phyloP scores from a whole-genome alignment of 2,113 vertebrate genomes.

The cattle (Bos taurus) region DNA sequence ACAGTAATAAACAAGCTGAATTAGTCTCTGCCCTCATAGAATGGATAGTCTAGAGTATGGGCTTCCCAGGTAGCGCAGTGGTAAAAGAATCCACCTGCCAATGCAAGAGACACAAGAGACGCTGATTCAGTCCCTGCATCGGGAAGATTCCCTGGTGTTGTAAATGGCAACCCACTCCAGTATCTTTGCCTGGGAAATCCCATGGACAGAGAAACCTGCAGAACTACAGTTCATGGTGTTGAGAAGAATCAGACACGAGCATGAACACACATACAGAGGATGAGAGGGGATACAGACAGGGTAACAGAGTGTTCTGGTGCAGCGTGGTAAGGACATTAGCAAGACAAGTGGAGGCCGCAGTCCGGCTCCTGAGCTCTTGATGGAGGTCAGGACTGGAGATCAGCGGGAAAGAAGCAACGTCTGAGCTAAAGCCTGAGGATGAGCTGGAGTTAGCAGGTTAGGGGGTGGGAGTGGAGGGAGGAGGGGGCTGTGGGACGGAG shows the following conservation, averaged over 20 bases:
- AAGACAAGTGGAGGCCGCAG: not conserved
- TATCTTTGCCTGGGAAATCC: not conserved
- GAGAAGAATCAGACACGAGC: not conserved
- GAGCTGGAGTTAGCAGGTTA: not conserved
- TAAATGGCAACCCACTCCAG: not conserved
- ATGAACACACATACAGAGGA: not conserved
- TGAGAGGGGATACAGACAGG: not conserved
- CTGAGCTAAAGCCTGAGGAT: not conserved
- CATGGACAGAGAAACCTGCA: not conserved
- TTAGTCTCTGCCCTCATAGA: not conserved
- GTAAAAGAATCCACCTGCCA: not conserved
- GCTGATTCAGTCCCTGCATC: not conserved
- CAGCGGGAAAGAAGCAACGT: not conserved
- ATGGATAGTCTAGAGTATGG: not conserved
- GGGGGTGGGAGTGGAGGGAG: too few relatives aligned
- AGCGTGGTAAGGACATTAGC: not conserved
- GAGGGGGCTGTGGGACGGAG: not conserved
- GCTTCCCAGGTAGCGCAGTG: not conserved
- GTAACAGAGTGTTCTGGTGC: not conserved
- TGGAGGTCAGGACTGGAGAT: not conserved
- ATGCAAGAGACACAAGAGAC: not conserved
- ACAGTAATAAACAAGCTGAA: not conserved
- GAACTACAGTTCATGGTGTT: not conserved
- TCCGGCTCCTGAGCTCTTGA: not conserved
- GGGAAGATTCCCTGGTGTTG: accelerated